phyloP scores from a whole-genome alignment of 2,113 vertebrate genomes.

The Xenopus laevis region DNA sequence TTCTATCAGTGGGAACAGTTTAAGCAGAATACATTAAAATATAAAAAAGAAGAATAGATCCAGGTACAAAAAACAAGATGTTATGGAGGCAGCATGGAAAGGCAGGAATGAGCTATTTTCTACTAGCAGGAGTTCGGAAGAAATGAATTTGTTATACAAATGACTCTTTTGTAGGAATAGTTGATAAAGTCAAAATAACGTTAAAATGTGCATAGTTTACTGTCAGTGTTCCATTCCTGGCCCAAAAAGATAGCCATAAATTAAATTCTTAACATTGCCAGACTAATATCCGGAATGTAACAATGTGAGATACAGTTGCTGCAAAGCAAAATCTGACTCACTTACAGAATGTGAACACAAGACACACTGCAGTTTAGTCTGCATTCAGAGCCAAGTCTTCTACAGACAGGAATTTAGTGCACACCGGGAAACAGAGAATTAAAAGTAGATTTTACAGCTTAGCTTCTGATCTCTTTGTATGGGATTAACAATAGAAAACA shows the following conservation, averaged over 20 bases:
- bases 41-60: too few relatives aligned
- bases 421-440: background rate
- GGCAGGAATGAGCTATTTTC: too few relatives aligned
- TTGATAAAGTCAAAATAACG: too few relatives aligned
- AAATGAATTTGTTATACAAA: too few relatives aligned
- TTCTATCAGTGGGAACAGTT: too few relatives aligned
- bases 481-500: slow-evolving; percentile 7
- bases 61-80: too few relatives aligned
- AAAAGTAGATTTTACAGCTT: background rate
- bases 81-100: too few relatives aligned
- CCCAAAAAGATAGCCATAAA: background rate
- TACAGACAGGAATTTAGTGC: background rate
- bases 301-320: background rate
- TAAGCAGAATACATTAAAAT: too few relatives aligned
- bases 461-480: slow-evolving; percentile 19
- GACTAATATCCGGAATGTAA: background rate
- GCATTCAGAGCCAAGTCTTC: slow-evolving; percentile 2
- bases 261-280: background rate
- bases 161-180: too few relatives aligned
- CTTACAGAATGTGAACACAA: background rate
- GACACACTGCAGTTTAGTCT: background rate
- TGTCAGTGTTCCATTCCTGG: too few relatives aligned
- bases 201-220: too few relatives aligned
- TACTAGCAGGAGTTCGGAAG: too few relatives aligned
- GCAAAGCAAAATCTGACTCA: background rate